These are phyloP conservation scores for Sinotaia quadrata DNA, from an alignment of 2,888 invertebrate genomes.

Conservation along the genomic window DNA sequence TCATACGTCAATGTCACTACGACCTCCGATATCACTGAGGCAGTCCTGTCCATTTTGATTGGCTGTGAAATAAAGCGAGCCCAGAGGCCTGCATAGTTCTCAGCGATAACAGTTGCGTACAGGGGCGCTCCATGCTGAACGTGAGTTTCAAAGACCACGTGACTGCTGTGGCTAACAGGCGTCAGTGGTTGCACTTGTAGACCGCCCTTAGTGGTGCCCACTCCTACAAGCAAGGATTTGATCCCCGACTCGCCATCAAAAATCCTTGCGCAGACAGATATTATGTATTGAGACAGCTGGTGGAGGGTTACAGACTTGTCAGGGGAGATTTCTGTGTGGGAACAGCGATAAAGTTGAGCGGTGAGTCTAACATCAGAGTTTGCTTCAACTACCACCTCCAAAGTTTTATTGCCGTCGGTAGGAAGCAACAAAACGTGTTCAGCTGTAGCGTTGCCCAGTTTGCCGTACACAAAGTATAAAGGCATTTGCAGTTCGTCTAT, in stretches of 20 bases:
- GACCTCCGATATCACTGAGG: constrained; percentile 31
- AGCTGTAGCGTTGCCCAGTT: too few relatives aligned
- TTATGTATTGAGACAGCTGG: constrained; percentile 30
- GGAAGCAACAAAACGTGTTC: too few relatives aligned
- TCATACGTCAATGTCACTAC: constrained; percentile 9
- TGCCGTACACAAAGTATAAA: too few relatives aligned
- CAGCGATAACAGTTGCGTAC: constrained; percentile 39
- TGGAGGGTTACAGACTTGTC: constrained; percentile 2
- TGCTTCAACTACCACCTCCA: too few relatives aligned
- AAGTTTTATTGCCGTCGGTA: too few relatives aligned
- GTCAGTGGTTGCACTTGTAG: constrained; percentile 38
- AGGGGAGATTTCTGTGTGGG: not conserved
- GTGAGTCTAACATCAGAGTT: not conserved
- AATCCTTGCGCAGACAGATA: constrained; percentile 26
- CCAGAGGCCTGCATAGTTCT: constrained; percentile 44
- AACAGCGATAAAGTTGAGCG: constrained; percentile 1
- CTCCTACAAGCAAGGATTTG: constrained; percentile 30
- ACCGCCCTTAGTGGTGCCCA: constrained; percentile 40
- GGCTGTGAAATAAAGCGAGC: constrained; percentile 36
- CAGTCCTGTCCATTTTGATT: constrained; percentile 43
- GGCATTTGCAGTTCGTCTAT: too few relatives aligned
- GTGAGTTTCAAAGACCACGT: constrained; percentile 27
- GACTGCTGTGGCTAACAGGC: constrained; percentile 21
- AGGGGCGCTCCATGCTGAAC: constrained; percentile 39
- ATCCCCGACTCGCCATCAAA: constrained; percentile 36